phyloP scores from a whole-genome alignment of 1,140 invertebrate species.

The Caenorhabditis tropicalis region DNA sequence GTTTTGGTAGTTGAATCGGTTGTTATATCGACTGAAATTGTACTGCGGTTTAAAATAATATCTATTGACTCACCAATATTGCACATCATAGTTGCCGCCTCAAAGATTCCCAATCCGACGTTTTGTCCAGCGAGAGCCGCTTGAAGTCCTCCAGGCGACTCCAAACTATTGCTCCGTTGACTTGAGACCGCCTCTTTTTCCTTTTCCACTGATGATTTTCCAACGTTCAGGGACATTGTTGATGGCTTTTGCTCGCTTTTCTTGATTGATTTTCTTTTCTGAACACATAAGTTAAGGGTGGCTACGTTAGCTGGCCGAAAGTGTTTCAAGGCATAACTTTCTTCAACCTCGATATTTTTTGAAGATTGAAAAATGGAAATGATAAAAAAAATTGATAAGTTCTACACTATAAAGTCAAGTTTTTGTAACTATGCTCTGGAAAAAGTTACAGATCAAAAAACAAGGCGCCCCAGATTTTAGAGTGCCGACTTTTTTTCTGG shows the following conservation, averaged over 20 bases:
- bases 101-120: background rate
- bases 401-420: too few species aligned
- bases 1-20: constrained; percentile 8
- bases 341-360: too few species aligned
- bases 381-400: too few species aligned
- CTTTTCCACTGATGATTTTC: background rate
- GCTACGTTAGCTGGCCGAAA: too few species aligned
- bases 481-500: too few species aligned
- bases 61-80: background rate
- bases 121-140: background rate
- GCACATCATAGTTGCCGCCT: constrained; percentile 16
- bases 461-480: too few species aligned
- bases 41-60: background rate
- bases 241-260: constrained; percentile 27
- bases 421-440: too few species aligned
- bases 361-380: too few species aligned
- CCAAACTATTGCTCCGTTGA: constrained; percentile 21
- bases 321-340: too few species aligned
- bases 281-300: too few species aligned
- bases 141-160: background rate
- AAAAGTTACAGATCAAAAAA: too few species aligned
- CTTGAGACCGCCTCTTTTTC: background rate
- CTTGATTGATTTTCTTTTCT: constrained; percentile 27
- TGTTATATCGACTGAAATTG: constrained; percentile 21
- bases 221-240: constrained; percentile 10